phyloP scores from a whole-genome alignment of 2,888 invertebrate species.

The Amphipyra tragopoginis region DNA sequence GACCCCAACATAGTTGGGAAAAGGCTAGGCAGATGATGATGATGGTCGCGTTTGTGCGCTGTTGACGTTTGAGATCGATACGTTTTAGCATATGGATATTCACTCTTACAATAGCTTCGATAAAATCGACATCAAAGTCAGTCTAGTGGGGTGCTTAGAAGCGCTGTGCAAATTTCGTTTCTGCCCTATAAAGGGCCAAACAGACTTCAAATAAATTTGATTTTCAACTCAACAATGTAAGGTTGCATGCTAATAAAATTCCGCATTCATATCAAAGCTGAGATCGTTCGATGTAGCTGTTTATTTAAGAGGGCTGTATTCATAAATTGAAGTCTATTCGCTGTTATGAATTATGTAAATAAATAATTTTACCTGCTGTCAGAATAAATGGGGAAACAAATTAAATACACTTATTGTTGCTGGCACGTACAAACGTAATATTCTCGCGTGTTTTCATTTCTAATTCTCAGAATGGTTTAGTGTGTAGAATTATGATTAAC shows the following conservation, averaged over 20 bases:
- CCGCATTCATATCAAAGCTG: slow-evolving; percentile 15
- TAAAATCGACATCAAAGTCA: no score
- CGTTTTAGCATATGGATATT: no score
- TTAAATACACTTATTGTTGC: slow-evolving; percentile 40
- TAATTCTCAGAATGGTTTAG: slow-evolving; percentile 44
- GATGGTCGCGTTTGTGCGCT: no score
- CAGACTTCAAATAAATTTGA: no score
- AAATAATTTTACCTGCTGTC: slow-evolving; percentile 53
- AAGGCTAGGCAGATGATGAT: no score
- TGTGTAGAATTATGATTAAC: slow-evolving; percentile 40
- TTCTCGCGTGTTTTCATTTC: slow-evolving; percentile 44
- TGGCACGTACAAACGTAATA: slow-evolving; percentile 31
- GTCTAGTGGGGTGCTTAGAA: no score
- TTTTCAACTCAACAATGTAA: no score
- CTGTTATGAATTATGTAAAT: slow-evolving; percentile 49
- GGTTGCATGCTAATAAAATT: slow-evolving; percentile 7
- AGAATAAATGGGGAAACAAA: slow-evolving; percentile 42
- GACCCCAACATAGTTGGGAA: no score
- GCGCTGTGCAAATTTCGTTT: no score
- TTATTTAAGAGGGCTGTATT: slow-evolving; percentile 17
- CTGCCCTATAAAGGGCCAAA: no score
- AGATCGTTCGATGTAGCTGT: slow-evolving; percentile 14
- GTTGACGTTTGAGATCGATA: no score
- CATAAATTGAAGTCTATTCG: slow-evolving; percentile 25
- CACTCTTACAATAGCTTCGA: no score